A percentile compares a stretch with the other conserved stretches of the same genome.
phyloP scores from a whole-genome alignment of 2,113 vertebrate species.

The Mellivora capensis region DNA sequence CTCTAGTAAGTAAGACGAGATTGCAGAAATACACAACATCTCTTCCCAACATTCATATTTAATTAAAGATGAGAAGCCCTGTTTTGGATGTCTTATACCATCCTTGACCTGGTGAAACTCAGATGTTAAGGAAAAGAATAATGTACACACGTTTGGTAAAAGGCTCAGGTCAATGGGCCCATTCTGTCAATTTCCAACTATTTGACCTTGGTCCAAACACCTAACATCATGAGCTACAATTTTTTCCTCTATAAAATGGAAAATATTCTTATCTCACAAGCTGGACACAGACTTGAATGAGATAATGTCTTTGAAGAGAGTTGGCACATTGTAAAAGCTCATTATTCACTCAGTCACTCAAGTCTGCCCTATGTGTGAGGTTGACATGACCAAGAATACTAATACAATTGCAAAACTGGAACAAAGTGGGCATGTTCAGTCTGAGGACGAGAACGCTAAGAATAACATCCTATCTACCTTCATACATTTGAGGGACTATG shows the following conservation, averaged over 20 bases:
- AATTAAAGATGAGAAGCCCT: not conserved
- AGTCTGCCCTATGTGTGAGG: not conserved
- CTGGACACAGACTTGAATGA: not conserved
- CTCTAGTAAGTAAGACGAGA: not conserved
- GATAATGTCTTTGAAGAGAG: not conserved
- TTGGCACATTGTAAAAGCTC: not conserved
- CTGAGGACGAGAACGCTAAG: not conserved
- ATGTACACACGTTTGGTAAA: not conserved
- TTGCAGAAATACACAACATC: not conserved
- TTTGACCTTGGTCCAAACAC: not conserved
- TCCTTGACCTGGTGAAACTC: not conserved
- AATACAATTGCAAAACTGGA: not conserved
- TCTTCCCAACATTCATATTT: not conserved
- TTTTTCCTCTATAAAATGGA: conserved; percentile 1
- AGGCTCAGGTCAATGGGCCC: not conserved
- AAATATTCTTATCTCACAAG: not conserved
- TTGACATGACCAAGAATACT: not conserved
- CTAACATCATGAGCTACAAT: not conserved
- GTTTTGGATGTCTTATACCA: not conserved
- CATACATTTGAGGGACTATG: not conserved
- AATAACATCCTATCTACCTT: not conserved
- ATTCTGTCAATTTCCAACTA: not conserved
- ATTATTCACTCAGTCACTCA: not conserved
- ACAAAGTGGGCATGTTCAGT: not conserved
- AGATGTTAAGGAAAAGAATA: not conserved